A percentile compares a stretch with the other conserved stretches of the same genome.
Evolutionary conservation across 1,140 invertebrate genomes (phyloP).

Genomic region (Heliothis subflexa): DNA sequence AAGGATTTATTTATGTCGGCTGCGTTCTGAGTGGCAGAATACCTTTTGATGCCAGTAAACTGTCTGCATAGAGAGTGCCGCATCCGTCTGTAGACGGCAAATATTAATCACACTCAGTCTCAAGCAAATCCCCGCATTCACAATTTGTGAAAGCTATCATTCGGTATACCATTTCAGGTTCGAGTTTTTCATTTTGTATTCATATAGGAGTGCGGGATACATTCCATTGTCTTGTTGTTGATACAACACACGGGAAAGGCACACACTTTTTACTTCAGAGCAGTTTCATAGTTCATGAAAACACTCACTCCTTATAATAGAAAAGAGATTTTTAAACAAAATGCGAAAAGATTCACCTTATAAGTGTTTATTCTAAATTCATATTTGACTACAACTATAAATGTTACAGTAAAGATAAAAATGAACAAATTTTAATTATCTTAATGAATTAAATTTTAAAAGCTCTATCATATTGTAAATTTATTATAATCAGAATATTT

Average conservation of each 20-base stretch:
- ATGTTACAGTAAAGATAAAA: constrained; percentile 39
- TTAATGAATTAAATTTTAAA: constrained; percentile 19
- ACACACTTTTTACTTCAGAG: constrained; percentile 46
- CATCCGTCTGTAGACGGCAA: neutral
- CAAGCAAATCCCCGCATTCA: constrained; percentile 11
- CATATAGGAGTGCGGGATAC: constrained; percentile 35
- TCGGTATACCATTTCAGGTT: constrained; percentile 24
- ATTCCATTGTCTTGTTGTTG: constrained; percentile 31
- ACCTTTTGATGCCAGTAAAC: neutral
- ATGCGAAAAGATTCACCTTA: constrained; percentile 45
- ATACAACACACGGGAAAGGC: constrained; percentile 39
- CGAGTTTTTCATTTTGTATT: constrained; percentile 27
- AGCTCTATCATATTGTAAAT: constrained; percentile 24
- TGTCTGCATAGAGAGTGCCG: neutral
- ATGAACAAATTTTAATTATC: neutral
- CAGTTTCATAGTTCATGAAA: constrained; percentile 42
- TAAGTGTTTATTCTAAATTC: constrained; percentile 35
- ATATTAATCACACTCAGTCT: constrained; percentile 28
- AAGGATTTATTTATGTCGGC: constrained; percentile 11
- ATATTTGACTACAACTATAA: constrained; percentile 39
- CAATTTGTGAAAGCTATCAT: constrained; percentile 17
- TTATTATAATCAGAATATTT: constrained; percentile 14
- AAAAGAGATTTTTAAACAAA: constrained; percentile 30
- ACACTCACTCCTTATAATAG: constrained; percentile 40
- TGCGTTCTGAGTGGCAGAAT: neutral